Evolutionary conservation across 2,797 vertebrate genomes (phyloP).

Genomic region (Spinus pinus): DNA sequence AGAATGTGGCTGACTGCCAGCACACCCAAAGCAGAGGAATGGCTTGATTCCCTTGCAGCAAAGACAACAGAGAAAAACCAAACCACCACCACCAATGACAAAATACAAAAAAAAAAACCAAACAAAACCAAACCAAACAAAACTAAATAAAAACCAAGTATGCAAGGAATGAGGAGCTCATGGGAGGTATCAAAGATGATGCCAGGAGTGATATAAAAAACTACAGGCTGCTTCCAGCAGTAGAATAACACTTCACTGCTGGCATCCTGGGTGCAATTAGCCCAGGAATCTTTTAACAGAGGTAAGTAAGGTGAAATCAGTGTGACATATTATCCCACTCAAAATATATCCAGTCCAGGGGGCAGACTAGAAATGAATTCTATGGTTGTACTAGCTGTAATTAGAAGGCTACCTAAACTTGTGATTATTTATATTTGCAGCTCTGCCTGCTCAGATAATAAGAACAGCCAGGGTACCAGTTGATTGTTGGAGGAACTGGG

Average conservation of each 20-base stretch:
- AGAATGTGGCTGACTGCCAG: not conserved
- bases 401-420: conserved; percentile 23
- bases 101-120: not conserved
- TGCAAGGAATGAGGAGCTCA: not conserved
- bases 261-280: not conserved
- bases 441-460: conserved; percentile 3
- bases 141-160: not conserved
- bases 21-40: not conserved
- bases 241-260: not conserved
- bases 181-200: not conserved
- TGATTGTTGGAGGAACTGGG: not conserved
- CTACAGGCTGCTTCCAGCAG: not conserved
- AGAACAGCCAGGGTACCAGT: not conserved
- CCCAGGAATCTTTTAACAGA: not conserved
- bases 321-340: not conserved
- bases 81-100: not conserved
- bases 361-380: not conserved
- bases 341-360: not conserved
- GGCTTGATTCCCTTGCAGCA: not conserved
- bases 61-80: not conserved
- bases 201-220: not conserved
- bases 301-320: not conserved
- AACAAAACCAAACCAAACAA: not conserved
- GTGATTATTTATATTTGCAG: conserved; percentile 4
- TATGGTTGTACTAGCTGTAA: not conserved